phyloP scores from a whole-genome alignment of 2,113 vertebrate species.

The Gasterosteus aculeatus region DNA sequence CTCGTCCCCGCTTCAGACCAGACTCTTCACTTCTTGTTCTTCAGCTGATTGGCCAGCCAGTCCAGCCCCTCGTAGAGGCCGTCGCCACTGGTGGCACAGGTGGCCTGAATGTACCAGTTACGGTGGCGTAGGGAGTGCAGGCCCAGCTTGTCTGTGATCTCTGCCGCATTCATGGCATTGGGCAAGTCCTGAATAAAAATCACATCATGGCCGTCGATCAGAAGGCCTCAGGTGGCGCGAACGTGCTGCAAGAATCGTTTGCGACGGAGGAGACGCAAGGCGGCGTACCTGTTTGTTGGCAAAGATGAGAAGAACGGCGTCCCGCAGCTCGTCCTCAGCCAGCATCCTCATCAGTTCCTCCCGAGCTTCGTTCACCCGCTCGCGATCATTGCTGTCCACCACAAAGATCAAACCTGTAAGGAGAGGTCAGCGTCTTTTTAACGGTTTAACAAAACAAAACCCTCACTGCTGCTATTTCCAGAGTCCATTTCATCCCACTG shows the following conservation, averaged over 20 bases:
- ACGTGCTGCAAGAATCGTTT: background rate
- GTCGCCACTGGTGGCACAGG: constrained; percentile 95
- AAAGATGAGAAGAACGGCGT: constrained; percentile 94
- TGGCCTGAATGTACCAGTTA: constrained; percentile 98
- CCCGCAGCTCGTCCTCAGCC: constrained; percentile 93
- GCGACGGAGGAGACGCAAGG: background rate
- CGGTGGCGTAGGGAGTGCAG: constrained; percentile 94
- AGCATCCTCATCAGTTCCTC: constrained; percentile 98
- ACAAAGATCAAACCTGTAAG: constrained; percentile 93
- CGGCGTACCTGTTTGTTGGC: constrained; percentile 93
- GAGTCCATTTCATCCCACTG: background rate
- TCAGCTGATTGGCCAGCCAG: constrained; percentile 98
- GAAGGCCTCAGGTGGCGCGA: background rate
- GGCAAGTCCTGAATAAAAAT: constrained; percentile 87
- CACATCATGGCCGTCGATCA: background rate
- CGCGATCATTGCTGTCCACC: constrained; percentile 97
- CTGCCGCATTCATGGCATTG: constrained; percentile 96
- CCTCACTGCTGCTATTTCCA: background rate
- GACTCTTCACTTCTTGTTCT: constrained; percentile 94
- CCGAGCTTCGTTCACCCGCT: constrained; percentile 93
- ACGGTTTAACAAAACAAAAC: background rate
- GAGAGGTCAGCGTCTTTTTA: background rate
- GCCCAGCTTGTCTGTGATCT: constrained; percentile 97
- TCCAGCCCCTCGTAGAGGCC: constrained; percentile 96
- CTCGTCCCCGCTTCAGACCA: constrained; percentile 54